These are phyloP conservation scores for Holothuria glaberrima DNA, from an alignment of 35 echinoderm and acorn worm genomes.

Conservation along the genomic window DNA sequence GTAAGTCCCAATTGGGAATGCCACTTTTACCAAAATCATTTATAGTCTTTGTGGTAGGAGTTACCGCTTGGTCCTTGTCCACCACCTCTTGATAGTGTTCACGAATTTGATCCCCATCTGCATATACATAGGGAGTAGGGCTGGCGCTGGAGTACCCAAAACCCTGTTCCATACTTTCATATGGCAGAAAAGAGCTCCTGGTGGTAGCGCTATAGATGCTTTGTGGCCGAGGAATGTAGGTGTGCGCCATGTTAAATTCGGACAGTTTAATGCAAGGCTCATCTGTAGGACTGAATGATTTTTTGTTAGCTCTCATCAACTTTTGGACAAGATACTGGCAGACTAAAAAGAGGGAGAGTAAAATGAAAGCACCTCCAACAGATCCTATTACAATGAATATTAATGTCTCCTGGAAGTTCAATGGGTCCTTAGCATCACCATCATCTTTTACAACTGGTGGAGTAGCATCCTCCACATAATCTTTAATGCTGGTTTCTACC, in stretches of 20 bases:
- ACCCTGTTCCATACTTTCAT: constrained; percentile 45
- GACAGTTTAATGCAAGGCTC: constrained; percentile 83
- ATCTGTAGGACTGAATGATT: constrained; percentile 71
- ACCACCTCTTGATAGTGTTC: constrained; percentile 73
- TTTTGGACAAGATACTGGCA: constrained; percentile 64
- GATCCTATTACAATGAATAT: constrained; percentile 83
- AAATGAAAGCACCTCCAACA: constrained; percentile 60
- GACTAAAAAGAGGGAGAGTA: constrained; percentile 65
- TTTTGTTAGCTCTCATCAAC: constrained; percentile 43
- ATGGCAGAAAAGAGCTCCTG: constrained; percentile 50
- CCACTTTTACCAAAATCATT: constrained; percentile 87
- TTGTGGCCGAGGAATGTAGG: constrained; percentile 84
- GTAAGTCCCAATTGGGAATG: constrained; percentile 81
- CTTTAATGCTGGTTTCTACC: constrained; percentile 2
- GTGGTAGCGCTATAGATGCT: constrained; percentile 84
- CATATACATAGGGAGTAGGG: constrained; percentile 68
- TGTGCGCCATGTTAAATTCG: constrained; percentile 97
- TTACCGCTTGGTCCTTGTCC: constrained; percentile 39
- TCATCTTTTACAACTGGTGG: neutral
- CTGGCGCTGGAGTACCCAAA: neutral
- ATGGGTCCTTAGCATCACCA: neutral
- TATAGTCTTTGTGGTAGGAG: constrained; percentile 52
- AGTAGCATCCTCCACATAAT: neutral
- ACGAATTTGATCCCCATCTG: constrained; percentile 63
- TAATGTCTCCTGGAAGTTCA: constrained; percentile 70